Base-by-base conservation (phyloP, 2,797 vertebrate species). In the Lithobates pipiens region DNA sequence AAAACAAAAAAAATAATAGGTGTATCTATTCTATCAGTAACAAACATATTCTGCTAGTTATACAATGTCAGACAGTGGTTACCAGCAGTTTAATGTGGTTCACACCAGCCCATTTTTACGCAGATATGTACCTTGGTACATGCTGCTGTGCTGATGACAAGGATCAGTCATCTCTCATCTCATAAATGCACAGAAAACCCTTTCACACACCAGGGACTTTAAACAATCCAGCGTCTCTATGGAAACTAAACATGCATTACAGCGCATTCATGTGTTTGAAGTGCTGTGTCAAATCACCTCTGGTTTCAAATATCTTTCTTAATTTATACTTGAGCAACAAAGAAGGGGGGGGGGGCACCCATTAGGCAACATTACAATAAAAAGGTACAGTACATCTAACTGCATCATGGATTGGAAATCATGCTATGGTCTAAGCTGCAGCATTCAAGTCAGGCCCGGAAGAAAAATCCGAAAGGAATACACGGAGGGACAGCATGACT, bases 181-280 rank as follows among this genome's bases (percentile, higher is more conserved):
- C 54, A 73, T 82, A 44, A 61, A 82, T n/a, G 54, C 80, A 42
- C 16, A 39, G 50, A 81, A 81, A 61, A 34, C 79, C 50, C 50
- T 61, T 82, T 44, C 9, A 39, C 70, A 65, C 70, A 82, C 32
- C 32, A 21, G 54, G 70, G 70, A 74, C 70, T 73, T 82, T 82
- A 83, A 76, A 83, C 72, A 76, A 76, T 76, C 5, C 42, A 3
- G 27, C 29, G 73, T 75, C 73, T 76, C 81, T 50, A 76, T 83
- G 72, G 81, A 75, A 83, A 83, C 81, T 76, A 76, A 83, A 69
- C 63, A 69, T 32, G 44, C 61, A 83, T 83, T 67, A 76, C 23
- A 44, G 61, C 25, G 10, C 39, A 34, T 61, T 68, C 73, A 10
- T 36, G 9, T 29, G 72, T 27, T 70, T 67, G 57, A 76, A 74